phyloP scores from a whole-genome alignment of 92 coral and sea anemone genomes.

The Micromussa lordhowensis region DNA sequence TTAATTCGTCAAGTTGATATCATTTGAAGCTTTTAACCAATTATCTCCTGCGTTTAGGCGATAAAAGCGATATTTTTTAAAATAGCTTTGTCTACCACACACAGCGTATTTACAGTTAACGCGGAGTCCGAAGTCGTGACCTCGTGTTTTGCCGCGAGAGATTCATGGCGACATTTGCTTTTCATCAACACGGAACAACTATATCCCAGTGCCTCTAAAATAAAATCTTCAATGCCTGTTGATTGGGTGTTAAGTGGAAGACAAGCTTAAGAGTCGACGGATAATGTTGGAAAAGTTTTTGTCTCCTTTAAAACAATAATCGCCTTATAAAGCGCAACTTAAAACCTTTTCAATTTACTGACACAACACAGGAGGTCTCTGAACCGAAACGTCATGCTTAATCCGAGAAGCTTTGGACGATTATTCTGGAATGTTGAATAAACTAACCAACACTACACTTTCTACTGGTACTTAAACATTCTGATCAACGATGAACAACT shows the following conservation, averaged over 20 bases:
- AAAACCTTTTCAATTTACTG: background rate
- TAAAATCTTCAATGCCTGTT: background rate
- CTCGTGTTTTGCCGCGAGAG: background rate
- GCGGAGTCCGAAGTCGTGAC: background rate
- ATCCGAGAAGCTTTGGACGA: background rate
- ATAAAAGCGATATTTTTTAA: background rate
- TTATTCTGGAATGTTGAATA: background rate
- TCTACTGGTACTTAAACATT: background rate
- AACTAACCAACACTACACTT: background rate
- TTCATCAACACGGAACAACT: background rate
- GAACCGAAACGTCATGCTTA: background rate
- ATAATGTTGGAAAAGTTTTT: background rate
- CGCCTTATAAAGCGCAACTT: background rate
- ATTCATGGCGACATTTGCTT: background rate
- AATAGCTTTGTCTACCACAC: background rate
- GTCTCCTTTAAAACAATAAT: background rate
- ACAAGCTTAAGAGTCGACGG: background rate
- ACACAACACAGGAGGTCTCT: background rate
- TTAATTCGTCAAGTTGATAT: background rate
- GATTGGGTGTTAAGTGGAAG: background rate
- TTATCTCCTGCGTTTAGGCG: background rate
- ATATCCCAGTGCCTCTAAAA: background rate
- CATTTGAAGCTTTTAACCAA: background rate
- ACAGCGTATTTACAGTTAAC: background rate
- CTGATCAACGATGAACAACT: too few relatives aligned